These are phyloP conservation scores for Chrysomela aeneicollis DNA, from an alignment of 2,888 invertebrate species.

Conservation along the genomic window DNA sequence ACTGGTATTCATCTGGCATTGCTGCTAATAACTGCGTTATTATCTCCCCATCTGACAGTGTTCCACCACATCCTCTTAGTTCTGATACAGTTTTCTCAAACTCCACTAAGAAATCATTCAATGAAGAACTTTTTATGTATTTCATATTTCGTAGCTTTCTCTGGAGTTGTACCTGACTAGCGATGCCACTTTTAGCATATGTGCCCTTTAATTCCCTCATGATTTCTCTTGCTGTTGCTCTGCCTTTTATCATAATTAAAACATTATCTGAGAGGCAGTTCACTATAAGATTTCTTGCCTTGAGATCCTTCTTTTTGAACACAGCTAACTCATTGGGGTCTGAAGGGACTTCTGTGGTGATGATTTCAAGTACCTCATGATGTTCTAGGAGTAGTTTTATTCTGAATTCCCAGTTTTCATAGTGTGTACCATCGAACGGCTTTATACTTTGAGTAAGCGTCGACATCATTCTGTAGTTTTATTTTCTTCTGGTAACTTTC, in stretches of 20 bases:
- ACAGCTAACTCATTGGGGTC: background rate
- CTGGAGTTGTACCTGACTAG: constrained; percentile 21
- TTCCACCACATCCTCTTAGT: constrained; percentile 1
- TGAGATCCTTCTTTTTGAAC: constrained; percentile 8
- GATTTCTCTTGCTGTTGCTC: background rate
- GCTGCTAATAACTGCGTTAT: constrained; percentile 2
- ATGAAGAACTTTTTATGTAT: background rate
- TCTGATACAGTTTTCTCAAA: constrained; percentile 20
- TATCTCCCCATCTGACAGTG: background rate
- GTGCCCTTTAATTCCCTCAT: background rate
- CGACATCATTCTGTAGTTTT: background rate
- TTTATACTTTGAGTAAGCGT: background rate
- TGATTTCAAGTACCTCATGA: background rate
- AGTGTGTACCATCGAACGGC: constrained; percentile 13
- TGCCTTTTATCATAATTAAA: constrained; percentile 12
- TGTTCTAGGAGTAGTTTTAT: constrained; percentile 10
- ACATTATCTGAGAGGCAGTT: constrained; percentile 4
- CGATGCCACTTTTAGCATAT: constrained; percentile 14
- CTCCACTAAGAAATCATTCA: constrained; percentile 12
- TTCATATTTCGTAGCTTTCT: constrained; percentile 25
- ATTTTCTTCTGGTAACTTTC: background rate
- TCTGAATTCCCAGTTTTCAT: constrained; percentile 14
- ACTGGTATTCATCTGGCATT: constrained; percentile 24
- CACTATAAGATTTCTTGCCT: constrained; percentile 10
- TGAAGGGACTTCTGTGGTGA: background rate